Percentiles rank a stretch among this genome's conserved stretches.
phyloP scores from a whole-genome alignment of 2,113 vertebrate genomes.

The Neogobius melanostomus region DNA sequence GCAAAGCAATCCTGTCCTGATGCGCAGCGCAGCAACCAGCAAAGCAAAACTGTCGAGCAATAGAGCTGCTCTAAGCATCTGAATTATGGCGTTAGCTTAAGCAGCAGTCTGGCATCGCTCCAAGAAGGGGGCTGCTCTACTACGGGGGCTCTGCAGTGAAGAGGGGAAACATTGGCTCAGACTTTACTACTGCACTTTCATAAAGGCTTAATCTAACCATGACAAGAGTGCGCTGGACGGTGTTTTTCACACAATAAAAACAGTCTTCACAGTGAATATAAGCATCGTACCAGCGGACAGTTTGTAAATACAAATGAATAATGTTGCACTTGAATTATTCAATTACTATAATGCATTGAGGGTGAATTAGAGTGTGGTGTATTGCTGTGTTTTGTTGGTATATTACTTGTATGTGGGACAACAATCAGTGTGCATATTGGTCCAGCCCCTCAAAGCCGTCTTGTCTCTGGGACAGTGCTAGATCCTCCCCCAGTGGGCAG shows the following conservation, averaged over 20 bases:
- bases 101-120: slow-evolving; percentile 9
- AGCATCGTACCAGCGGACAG: too few species aligned
- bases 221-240: too few species aligned
- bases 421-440: background rate
- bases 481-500: background rate
- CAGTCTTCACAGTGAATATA: too few species aligned
- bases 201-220: background rate
- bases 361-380: background rate
- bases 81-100: slow-evolving; percentile 7
- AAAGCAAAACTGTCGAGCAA: slow-evolving; percentile 14
- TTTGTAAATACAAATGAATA: too few species aligned
- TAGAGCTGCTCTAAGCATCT: slow-evolving; percentile 7
- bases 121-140: background rate
- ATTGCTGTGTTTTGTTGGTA: background rate
- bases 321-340: too few species aligned
- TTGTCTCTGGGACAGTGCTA: background rate
- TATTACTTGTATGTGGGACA: background rate
- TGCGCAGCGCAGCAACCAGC: background rate
- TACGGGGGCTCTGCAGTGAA: slow-evolving; percentile 6
- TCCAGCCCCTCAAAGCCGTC: background rate
- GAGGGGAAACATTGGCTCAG: background rate
- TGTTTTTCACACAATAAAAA: too few species aligned
- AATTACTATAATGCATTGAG: too few species aligned
- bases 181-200: background rate
- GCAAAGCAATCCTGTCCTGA: background rate